Conservation (phyloP, 1,140 invertebrate genomes). For the Cephus cinctus region DNA sequence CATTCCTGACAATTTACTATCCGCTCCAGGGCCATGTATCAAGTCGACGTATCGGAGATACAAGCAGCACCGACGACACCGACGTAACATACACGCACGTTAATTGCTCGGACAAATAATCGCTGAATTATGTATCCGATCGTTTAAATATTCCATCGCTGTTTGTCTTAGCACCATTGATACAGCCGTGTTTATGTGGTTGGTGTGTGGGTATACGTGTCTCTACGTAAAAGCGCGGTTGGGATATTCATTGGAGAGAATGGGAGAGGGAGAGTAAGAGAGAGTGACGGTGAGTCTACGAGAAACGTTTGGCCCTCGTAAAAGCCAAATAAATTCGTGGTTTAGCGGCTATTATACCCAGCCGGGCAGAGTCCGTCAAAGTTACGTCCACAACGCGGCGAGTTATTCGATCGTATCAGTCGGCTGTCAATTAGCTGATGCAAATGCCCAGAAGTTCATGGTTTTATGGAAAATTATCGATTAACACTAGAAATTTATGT, state of each 20-base stretch:
- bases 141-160: neutral
- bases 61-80: conserved; percentile 21
- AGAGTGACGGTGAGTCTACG: too few relatives aligned
- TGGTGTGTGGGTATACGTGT: too few relatives aligned
- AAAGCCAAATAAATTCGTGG: conserved; percentile 5
- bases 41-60: conserved; percentile 26
- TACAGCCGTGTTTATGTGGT: too few relatives aligned
- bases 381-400: conserved; percentile 5
- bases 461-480: neutral
- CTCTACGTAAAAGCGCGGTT: too few relatives aligned
- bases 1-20: conserved; percentile 38
- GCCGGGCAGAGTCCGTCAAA: too few relatives aligned
- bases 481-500: too few relatives aligned
- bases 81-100: conserved; percentile 27
- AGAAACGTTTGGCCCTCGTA: too few relatives aligned
- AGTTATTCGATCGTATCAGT: conserved; percentile 4
- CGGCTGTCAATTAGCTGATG: conserved; percentile 10
- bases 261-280: too few relatives aligned
- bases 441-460: conserved; percentile 9
- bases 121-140: neutral
- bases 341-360: too few relatives aligned
- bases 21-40: conserved; percentile 31
- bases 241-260: too few relatives aligned
- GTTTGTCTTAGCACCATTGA: too few relatives aligned
- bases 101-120: conserved; percentile 27